phyloP scores from a whole-genome alignment of 1,140 invertebrate species.

The Apis laboriosa region DNA sequence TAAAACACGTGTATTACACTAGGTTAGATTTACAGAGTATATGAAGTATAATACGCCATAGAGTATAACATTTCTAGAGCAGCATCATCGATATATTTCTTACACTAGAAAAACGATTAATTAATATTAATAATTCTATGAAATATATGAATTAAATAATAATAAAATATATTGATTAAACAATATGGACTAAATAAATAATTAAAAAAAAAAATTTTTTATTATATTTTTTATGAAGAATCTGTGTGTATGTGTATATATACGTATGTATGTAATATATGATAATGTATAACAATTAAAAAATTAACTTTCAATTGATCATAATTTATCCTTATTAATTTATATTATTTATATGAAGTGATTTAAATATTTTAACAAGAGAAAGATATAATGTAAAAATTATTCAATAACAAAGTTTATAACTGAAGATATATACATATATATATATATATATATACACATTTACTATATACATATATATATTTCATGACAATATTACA shows the following conservation, averaged over 20 bases:
- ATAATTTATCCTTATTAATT: no score
- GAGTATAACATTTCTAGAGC: background rate
- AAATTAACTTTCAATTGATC: no score
- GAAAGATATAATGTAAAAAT: background rate
- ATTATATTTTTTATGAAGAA: background rate
- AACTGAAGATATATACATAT: no score
- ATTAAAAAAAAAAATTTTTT: background rate
- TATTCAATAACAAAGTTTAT: background rate
- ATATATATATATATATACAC: no score
- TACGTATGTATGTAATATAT: background rate
- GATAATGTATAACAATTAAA: background rate
- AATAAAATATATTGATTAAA: background rate
- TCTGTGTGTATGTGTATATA: background rate
- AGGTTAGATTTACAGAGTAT: slow-evolving; percentile 13
- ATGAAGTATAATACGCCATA: background rate
- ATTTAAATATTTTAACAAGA: no score
- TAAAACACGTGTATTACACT: slow-evolving; percentile 1
- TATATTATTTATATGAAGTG: no score
- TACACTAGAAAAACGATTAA: background rate
- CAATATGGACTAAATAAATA: background rate
- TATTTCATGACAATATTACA: no score
- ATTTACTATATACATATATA: no score
- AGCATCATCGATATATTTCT: background rate
- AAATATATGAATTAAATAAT: background rate
- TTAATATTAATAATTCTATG: background rate